A percentile compares a stretch with the other conserved stretches of the same genome.
Evolutionary conservation across 2,797 vertebrate genomes (phyloP).

Genomic region (Pseudomugil gertrudae): DNA sequence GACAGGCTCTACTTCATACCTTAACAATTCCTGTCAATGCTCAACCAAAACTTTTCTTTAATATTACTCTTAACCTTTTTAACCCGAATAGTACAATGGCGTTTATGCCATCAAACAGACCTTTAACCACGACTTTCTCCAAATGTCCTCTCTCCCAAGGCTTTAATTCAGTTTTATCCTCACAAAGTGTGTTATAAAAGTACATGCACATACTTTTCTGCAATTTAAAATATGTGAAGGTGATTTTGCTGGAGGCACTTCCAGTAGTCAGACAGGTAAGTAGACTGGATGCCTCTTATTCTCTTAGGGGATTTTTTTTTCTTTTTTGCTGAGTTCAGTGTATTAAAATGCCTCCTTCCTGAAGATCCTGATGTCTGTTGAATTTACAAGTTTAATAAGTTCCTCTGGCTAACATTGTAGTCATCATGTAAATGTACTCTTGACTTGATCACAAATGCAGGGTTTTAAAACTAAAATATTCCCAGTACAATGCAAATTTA

Average conservation of each 20-base stretch:
- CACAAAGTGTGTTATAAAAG: background rate
- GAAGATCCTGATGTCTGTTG: constrained; percentile 17
- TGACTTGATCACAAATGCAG: constrained; percentile 16
- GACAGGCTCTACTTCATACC: background rate
- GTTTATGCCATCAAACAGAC: background rate
- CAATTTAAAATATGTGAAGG: constrained; percentile 56
- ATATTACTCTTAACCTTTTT: background rate
- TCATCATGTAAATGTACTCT: background rate
- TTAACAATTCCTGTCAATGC: background rate
- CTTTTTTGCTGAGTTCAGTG: background rate
- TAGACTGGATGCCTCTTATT: constrained; percentile 21
- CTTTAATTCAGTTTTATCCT: background rate
- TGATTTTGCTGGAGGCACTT: constrained; percentile 27
- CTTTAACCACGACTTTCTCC: background rate
- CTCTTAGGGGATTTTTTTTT: constrained; percentile 26
- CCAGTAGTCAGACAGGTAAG: constrained; percentile 16
- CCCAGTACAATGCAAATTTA: too few species aligned
- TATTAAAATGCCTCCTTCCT: constrained; percentile 26
- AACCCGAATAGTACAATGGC: background rate
- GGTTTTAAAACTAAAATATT: too few species aligned
- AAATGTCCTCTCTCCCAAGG: background rate
- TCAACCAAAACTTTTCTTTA: background rate
- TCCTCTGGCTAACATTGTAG: background rate
- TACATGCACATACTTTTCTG: background rate
- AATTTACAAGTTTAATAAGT: constrained; percentile 24